Base-by-base conservation (phyloP, 1,140 invertebrate genomes). In the Whitmania pigra region DNA sequence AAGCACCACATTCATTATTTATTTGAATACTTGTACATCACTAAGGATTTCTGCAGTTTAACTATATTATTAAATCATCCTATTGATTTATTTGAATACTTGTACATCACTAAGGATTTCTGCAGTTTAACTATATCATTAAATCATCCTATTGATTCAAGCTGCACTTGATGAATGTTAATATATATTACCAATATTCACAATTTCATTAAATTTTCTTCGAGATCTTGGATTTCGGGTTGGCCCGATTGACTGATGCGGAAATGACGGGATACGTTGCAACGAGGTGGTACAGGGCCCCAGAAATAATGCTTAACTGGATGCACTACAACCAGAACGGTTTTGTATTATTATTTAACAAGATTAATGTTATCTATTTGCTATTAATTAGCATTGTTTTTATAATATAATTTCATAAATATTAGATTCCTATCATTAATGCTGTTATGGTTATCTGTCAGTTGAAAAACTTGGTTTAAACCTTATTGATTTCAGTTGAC, bases 201-300 rank as follows among this genome's bases (percentile, higher is more conserved):
- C 9, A 13, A 36, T 13, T 27, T 68, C n/a, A 43, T 68, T 31
- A 5, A 22, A 49, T 40, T 20, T 31, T 17, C 20, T 73, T 76
- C 29, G 69, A 86, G 86, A 99, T 99, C 76, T 83, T 99, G 74
- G 97, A 99, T 85, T 99, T 99, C 87, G 97, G 97, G 40, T 84
- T 99, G 71, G 97, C 97, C 2, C 84, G 97, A 71, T 93, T 94
- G 53, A 91, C 94, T n/a, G 95, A 99, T 82, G 93, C 89, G 79
- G 94, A 98, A 86, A 99, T 99, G 96, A 99, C 97, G 15, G 96
- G 96, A 20, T 99, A 99, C 85, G 96, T 99, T 7, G 95, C 96
- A 17, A 99, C 96, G 15, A 86, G 96, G 75, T 99, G 96, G 96
- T 87, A 87, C 74, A 76, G 87, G 67, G 86, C 87, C 43, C 96